These are phyloP conservation scores for Aproaerema taeniolella DNA, from an alignment of 2,888 invertebrate genomes.

Conservation along the genomic window DNA sequence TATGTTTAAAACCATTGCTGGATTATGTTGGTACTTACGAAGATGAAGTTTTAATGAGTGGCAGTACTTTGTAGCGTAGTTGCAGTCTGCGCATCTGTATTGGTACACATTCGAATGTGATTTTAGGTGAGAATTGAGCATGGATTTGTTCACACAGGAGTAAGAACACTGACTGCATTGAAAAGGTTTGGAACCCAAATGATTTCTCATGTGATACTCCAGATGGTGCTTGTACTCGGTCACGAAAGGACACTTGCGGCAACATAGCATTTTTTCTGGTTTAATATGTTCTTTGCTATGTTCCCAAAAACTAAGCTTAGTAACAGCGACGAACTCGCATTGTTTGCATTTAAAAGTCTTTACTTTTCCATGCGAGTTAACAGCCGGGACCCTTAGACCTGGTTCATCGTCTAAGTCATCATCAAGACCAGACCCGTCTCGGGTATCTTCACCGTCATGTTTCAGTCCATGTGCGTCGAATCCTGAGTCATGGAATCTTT, in stretches of 20 bases:
- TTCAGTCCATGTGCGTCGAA: constrained; percentile 58
- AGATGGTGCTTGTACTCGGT: constrained; percentile 99
- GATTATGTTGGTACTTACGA: constrained; percentile 93
- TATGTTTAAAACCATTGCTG: constrained; percentile 92
- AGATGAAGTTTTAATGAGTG: constrained; percentile 97
- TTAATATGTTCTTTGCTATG: constrained; percentile 95
- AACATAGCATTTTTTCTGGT: constrained; percentile 92
- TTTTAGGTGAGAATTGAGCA: constrained; percentile 98
- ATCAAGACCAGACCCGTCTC: constrained; percentile 66
- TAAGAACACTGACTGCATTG: constrained; percentile 93
- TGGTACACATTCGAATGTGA: constrained; percentile 96
- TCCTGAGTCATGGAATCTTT: constrained; percentile 71
- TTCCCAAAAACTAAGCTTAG: constrained; percentile 95
- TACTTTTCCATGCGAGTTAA: constrained; percentile 88
- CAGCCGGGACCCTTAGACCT: constrained; percentile 78
- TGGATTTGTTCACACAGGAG: constrained; percentile 98
- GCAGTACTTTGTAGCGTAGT: constrained; percentile 98
- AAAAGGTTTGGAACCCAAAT: constrained; percentile 96
- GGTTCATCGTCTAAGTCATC: constrained; percentile 77
- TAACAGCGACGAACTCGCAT: constrained; percentile 89
- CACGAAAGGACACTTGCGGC: constrained; percentile 96
- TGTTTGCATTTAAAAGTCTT: constrained; percentile 96
- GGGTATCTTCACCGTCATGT: constrained; percentile 59
- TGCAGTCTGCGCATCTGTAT: constrained; percentile 94
- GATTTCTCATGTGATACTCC: constrained; percentile 97